phyloP scores from a whole-genome alignment of 2,113 vertebrate genomes.

The Daboia siamensis region DNA sequence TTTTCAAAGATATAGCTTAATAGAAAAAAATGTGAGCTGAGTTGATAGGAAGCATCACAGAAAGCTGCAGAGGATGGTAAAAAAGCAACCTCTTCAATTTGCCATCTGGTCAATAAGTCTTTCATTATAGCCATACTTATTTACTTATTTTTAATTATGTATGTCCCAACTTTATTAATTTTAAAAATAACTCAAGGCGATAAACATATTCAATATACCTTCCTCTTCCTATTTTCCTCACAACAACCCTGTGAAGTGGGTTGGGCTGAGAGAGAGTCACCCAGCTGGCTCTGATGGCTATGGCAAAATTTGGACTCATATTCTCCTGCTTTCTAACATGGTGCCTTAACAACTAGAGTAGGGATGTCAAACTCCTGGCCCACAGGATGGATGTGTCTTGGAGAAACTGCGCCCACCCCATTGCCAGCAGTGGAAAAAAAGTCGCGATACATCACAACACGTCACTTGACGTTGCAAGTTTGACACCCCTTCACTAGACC shows the following conservation, averaged over 20 bases:
- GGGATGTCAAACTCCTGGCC: no score
- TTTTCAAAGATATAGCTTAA: background rate
- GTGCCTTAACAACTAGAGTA: background rate
- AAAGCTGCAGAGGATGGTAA: background rate
- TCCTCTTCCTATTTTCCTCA: background rate
- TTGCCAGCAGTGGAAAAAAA: no score
- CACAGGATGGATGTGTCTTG: no score
- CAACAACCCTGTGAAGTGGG: background rate
- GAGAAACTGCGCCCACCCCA: no score
- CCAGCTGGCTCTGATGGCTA: background rate
- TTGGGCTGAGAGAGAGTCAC: background rate
- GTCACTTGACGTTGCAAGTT: no score
- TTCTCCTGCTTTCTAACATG: background rate
- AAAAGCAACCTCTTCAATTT: background rate
- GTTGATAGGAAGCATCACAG: background rate
- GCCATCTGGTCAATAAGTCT: background rate
- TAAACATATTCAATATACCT: background rate
- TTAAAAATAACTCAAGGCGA: background rate
- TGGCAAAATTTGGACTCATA: background rate
- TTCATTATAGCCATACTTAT: background rate
- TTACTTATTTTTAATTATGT: background rate
- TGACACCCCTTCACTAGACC: background rate
- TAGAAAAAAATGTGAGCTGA: background rate
- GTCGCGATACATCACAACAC: no score
- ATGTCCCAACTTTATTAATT: background rate